A percentile compares a stretch with the other conserved stretches of the same genome.
Evolutionary conservation across 2,888 invertebrate genomes (phyloP).

Genomic region (Coenonympha glycerion): DNA sequence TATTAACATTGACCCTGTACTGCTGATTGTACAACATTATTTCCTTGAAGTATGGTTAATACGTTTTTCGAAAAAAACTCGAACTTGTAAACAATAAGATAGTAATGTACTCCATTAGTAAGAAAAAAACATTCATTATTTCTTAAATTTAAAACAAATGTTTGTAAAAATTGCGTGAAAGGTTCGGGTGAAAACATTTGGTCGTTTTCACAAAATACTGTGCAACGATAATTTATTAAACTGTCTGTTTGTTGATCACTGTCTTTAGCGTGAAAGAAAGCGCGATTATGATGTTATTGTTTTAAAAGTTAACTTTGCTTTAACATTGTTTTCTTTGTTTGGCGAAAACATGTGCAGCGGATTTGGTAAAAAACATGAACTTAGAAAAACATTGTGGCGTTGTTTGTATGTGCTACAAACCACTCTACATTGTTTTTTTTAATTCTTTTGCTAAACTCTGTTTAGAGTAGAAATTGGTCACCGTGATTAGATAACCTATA

Average conservation of each 20-base stretch:
- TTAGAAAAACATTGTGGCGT: not conserved
- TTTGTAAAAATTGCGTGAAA: not conserved
- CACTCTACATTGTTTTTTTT: no score
- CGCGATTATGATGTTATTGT: not conserved
- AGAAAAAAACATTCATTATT: not conserved
- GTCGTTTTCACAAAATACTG: not conserved
- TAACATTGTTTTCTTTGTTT: not conserved
- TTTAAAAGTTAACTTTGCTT: not conserved
- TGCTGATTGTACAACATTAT: no score
- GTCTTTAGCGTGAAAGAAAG: not conserved
- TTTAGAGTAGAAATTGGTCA: no score
- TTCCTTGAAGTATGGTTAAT: no score
- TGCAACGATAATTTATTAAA: not conserved
- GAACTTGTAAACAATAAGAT: no score
- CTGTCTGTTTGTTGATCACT: not conserved
- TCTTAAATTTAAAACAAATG: not conserved
- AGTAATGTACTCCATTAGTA: not conserved
- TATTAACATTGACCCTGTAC: no score
- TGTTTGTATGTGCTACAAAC: not conserved
- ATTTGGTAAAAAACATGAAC: not conserved
- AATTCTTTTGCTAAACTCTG: no score
- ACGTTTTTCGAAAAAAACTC: no score
- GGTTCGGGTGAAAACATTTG: conserved; percentile 5
- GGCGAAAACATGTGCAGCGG: not conserved
- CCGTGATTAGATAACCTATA: no score